A percentile compares a stretch with the other conserved stretches of the same genome.
These are phyloP conservation scores for Sebastes taczanowskii DNA, from an alignment of 2,797 vertebrate genomes.

Conservation along the genomic window DNA sequence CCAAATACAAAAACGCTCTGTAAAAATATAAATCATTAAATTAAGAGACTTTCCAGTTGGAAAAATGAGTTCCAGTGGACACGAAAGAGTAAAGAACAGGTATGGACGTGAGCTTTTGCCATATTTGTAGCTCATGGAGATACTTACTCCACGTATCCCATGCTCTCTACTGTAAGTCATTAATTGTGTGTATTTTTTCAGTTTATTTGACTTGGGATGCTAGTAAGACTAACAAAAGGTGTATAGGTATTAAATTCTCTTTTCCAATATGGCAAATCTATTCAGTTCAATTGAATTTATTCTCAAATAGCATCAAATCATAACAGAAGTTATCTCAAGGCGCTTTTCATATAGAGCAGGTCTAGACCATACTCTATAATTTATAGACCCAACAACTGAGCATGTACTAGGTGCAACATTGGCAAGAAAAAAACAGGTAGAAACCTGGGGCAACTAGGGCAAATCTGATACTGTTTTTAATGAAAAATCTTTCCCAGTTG, in stretches of 20 bases:
- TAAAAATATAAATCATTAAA: neutral
- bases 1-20: neutral
- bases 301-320: too few relatives aligned
- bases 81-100: neutral
- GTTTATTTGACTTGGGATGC: neutral
- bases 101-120: neutral
- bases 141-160: neutral
- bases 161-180: neutral
- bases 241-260: neutral
- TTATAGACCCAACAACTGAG: too few relatives aligned
- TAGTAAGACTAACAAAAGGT: neutral
- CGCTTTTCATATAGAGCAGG: too few relatives aligned
- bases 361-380: too few relatives aligned
- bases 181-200: neutral
- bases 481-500: neutral
- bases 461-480: neutral
- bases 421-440: too few relatives aligned
- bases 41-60: neutral
- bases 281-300: neutral
- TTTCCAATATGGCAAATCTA: neutral
- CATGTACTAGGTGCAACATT: too few relatives aligned
- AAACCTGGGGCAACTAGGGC: too few relatives aligned
- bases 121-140: neutral
- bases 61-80: neutral
- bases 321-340: too few relatives aligned